These are phyloP conservation scores for Macaria liturata DNA, from an alignment of 2,888 invertebrate genomes.

Conservation along the genomic window DNA sequence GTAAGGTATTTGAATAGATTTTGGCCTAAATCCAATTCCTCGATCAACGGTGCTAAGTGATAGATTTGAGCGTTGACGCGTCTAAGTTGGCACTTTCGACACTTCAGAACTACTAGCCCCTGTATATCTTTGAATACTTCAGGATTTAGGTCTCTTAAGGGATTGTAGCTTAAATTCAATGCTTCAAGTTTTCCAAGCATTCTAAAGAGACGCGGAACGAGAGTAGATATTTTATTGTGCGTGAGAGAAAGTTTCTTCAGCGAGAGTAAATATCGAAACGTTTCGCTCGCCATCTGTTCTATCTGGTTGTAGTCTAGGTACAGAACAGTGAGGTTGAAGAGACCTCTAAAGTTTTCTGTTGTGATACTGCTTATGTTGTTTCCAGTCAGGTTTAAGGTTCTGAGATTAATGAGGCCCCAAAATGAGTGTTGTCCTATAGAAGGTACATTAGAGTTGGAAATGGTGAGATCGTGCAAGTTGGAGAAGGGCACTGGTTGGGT, in stretches of 20 bases:
- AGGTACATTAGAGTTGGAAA: constrained; percentile 88
- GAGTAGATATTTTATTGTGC: constrained; percentile 86
- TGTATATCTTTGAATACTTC: constrained; percentile 91
- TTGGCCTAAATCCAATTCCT: constrained; percentile 89
- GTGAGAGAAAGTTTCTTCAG: constrained; percentile 86
- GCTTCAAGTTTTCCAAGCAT: constrained; percentile 88
- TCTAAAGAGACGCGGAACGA: constrained; percentile 89
- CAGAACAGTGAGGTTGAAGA: constrained; percentile 87
- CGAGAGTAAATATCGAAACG: constrained; percentile 89
- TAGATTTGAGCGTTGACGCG: constrained; percentile 91
- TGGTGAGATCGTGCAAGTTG: constrained; percentile 87
- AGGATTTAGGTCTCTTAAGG: constrained; percentile 88
- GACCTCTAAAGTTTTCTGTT: constrained; percentile 90
- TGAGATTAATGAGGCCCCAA: constrained; percentile 88
- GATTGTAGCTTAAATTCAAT: constrained; percentile 90
- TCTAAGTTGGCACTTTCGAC: constrained; percentile 87
- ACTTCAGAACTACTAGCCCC: constrained; percentile 87
- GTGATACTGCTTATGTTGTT: constrained; percentile 88
- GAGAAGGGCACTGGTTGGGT: constrained; percentile 75
- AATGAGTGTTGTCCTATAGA: constrained; percentile 91
- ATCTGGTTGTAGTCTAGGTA: constrained; percentile 90
- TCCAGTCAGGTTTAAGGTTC: constrained; percentile 85
- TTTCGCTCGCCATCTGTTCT: constrained; percentile 88
- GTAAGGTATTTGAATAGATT: constrained; percentile 90
- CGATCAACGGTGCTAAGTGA: constrained; percentile 88